Percentiles rank a stretch among this genome's conserved stretches.
phyloP scores from a whole-genome alignment of 2,113 vertebrate genomes.

The Tetrao urogallus region DNA sequence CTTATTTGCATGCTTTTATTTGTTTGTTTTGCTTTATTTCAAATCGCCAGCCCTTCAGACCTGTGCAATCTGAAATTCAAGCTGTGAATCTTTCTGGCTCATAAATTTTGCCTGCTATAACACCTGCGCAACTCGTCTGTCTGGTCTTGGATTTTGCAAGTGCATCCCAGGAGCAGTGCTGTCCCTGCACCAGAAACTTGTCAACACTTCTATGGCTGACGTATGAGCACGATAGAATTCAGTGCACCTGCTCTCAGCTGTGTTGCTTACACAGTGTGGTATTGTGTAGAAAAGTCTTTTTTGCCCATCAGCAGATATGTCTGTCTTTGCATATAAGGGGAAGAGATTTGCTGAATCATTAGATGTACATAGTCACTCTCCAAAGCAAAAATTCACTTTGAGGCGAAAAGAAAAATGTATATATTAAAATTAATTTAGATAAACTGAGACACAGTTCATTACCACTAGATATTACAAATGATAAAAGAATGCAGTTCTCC shows the following conservation, averaged over 20 bases:
- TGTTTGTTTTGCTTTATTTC: constrained; percentile 39
- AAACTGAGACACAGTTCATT: not conserved
- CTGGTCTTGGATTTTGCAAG: constrained; percentile 36
- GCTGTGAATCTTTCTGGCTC: constrained; percentile 59
- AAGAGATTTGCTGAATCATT: not conserved
- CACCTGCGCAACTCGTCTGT: constrained; percentile 43
- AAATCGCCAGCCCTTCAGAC: constrained; percentile 48
- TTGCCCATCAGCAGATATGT: not conserved
- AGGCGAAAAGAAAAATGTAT: not conserved
- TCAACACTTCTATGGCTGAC: constrained; percentile 17
- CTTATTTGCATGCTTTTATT: constrained; percentile 47
- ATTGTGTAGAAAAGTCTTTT: not conserved
- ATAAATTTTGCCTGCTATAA: constrained; percentile 52
- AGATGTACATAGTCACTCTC: not conserved
- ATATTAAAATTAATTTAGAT: constrained; percentile 4
- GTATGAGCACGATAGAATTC: constrained; percentile 42
- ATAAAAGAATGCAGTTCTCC: not conserved
- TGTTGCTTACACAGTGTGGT: not conserved
- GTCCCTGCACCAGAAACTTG: constrained; percentile 58
- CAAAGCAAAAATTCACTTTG: not conserved
- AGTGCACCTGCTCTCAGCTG: not conserved
- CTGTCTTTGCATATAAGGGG: not conserved
- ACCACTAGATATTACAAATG: not conserved
- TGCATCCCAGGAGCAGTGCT: constrained; percentile 36
- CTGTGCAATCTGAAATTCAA: constrained; percentile 62